phyloP scores from a whole-genome alignment of 2,113 vertebrate genomes.

The Daboia siamensis region DNA sequence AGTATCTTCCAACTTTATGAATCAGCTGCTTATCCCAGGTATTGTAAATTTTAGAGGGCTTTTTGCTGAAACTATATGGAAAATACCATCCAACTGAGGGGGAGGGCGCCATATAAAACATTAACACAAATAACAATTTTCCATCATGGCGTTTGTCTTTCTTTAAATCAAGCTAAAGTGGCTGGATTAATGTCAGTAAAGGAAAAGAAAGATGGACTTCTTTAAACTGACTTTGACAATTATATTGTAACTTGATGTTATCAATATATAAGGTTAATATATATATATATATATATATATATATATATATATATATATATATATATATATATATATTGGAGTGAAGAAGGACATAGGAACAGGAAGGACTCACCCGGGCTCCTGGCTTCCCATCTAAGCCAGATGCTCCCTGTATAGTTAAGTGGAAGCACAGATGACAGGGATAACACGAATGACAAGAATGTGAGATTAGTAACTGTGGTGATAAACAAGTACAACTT shows the following conservation, averaged over 20 bases:
- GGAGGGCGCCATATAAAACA: slow-evolving; percentile 25
- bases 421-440: slow-evolving; percentile 78
- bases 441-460: slow-evolving; percentile 91
- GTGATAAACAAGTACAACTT: slow-evolving; percentile 67
- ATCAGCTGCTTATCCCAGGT: neutral
- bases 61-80: slow-evolving; percentile 11
- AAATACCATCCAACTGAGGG: slow-evolving; percentile 6
- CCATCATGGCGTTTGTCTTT: slow-evolving; percentile 1
- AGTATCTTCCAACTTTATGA: neutral
- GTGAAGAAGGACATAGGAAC: slow-evolving; percentile 60
- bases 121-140: slow-evolving; percentile 1
- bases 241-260: neutral
- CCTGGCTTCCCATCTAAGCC: slow-evolving; percentile 99
- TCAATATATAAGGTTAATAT: neutral
- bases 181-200: neutral
- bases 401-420: slow-evolving; percentile 96
- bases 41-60: neutral
- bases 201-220: slow-evolving; percentile 10
- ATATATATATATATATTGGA: neutral
- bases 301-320: too few species aligned
- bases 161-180: slow-evolving; percentile 15
- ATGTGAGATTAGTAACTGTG: slow-evolving; percentile 93
- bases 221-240: neutral
- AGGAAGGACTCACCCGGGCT: slow-evolving; percentile 92
- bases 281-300: too few species aligned